A percentile compares a stretch with the other conserved stretches of the same genome.
Conservation (phyloP, 2,113 vertebrate genomes). For the Thermophis baileyi region DNA sequence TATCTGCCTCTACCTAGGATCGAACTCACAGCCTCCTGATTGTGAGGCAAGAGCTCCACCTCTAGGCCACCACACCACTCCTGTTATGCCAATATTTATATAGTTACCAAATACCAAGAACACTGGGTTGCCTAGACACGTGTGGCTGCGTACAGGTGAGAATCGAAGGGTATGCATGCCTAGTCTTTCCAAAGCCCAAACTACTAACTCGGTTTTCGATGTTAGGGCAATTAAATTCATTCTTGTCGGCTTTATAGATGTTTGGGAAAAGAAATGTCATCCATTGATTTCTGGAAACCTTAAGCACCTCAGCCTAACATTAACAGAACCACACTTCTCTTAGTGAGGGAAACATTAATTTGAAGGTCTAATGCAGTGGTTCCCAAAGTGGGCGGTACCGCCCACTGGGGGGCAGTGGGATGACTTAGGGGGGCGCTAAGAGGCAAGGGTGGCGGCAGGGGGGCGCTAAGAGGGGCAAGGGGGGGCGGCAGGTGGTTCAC, state of each 20-base stretch:
- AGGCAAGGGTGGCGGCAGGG: too few species aligned
- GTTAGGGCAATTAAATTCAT: background rate
- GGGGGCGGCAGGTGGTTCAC: too few species aligned
- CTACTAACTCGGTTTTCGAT: background rate
- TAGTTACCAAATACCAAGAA: background rate
- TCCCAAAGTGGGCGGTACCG: too few species aligned
- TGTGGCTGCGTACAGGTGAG: background rate
- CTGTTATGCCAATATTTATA: background rate
- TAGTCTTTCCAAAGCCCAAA: background rate
- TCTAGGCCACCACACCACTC: too few species aligned
- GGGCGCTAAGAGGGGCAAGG: too few species aligned
- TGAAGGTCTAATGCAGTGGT: conserved; percentile 22
- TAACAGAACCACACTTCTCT: conserved; percentile 1
- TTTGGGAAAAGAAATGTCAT: background rate
- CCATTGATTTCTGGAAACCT: background rate
- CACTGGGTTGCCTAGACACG: background rate
- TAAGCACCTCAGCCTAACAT: background rate
- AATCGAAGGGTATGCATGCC: background rate
- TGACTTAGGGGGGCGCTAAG: too few species aligned
- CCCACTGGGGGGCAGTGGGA: too few species aligned
- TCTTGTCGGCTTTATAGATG: conserved; percentile 16
- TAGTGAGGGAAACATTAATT: background rate
- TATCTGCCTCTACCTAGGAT: too few species aligned
- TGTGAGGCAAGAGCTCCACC: too few species aligned
- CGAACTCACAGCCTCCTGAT: too few species aligned